These are phyloP conservation scores for Leucosticte australis DNA, from an alignment of 2,113 vertebrate genomes.

Conservation along the genomic window DNA sequence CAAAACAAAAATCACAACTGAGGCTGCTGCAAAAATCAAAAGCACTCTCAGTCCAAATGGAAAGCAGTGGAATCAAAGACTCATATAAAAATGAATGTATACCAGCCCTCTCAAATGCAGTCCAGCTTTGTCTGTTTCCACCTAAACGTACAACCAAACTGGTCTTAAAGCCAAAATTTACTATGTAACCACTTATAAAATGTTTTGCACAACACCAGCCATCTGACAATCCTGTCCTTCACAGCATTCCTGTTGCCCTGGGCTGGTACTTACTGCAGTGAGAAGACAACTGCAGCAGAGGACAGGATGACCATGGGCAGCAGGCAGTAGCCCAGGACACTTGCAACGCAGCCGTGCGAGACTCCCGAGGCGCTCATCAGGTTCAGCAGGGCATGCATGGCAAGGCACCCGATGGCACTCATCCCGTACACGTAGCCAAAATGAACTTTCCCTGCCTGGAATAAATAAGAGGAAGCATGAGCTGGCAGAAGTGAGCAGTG, in stretches of 20 bases:
- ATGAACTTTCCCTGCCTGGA: conserved; percentile 87
- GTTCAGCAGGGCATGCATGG: conserved; percentile 80
- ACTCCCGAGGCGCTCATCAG: conserved; percentile 82
- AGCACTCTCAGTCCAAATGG: not conserved
- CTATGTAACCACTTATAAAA: not conserved
- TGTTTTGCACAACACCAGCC: not conserved
- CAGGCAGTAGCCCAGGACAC: conserved; percentile 87
- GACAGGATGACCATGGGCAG: conserved; percentile 87
- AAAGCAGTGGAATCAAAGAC: not conserved
- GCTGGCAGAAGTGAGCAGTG: not conserved
- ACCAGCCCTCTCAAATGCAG: not conserved
- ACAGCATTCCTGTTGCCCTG: not conserved
- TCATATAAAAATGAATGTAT: not conserved
- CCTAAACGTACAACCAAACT: not conserved
- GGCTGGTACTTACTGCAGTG: conserved; percentile 81
- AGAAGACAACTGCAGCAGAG: conserved; percentile 76
- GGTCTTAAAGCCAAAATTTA: not conserved
- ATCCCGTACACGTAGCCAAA: conserved; percentile 87
- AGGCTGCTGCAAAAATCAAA: not conserved
- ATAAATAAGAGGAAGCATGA: not conserved
- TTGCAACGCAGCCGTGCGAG: conserved; percentile 84
- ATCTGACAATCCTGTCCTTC: not conserved
- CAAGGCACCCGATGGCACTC: conserved; percentile 81
- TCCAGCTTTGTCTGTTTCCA: not conserved
- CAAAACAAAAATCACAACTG: not conserved